Base-by-base conservation (phyloP, 1,140 invertebrate genomes). In the Zaprionus capensis region DNA sequence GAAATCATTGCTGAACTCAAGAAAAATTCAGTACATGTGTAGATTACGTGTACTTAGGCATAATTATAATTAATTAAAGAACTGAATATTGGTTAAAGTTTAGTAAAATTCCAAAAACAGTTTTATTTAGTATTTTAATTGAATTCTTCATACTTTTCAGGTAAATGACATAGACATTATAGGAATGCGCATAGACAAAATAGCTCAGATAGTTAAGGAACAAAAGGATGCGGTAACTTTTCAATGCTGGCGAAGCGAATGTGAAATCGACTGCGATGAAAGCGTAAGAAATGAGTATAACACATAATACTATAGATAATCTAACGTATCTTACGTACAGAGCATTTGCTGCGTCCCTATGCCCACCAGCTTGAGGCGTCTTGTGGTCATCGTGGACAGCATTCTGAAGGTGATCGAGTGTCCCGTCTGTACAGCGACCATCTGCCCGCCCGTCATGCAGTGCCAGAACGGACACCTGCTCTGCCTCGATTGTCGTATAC, bases 401-500 rank as follows among this genome's bases (percentile, higher is more conserved):
- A 93, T 95, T 38, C 83, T 95, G 31, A 82, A 91, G 51, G 93
- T 94, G 49, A 92, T 96, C 38, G 95, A 96, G 84, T 96, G 95
- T 80, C 95, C 95, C 6, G 94, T 93, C 44, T 95, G 94, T 81
- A 86, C 95, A 36, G 94, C 95, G 71, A 95, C 94, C 41, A 94
- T 95, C 28, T 73, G 93, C 24, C 94, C 95, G 2, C 95, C 95
- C 4, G 94, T 94, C 0, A 94, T 94, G 51, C 95, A 96, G 82
- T 96, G 95, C 76, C 94, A 95, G 44, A 95, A 96, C 70, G 95
- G 95, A 9, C 95, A 96, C 71, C 92, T 96, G 17, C 92, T 96
- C 4, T 96, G 95, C 78, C 93, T 94, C 5, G 92, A 93, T 44
- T 96, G 95, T 79, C 93, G 95, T 57, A 86, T 94, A 6, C 94